Evolutionary conservation across 2,113 vertebrate genomes (phyloP).

Genomic region (Helogale parvula): DNA sequence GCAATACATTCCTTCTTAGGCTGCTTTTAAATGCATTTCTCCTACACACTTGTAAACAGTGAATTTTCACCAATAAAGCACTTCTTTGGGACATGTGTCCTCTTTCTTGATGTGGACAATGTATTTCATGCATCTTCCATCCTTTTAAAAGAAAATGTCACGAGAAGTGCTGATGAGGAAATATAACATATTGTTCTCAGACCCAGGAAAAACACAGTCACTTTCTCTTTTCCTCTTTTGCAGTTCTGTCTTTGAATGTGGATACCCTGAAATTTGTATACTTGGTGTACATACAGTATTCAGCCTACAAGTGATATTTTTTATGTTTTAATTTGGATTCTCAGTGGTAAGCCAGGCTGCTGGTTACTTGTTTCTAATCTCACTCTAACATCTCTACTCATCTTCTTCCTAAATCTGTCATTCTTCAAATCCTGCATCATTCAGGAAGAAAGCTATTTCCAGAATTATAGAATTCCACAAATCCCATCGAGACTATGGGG

Average conservation of each 20-base stretch:
- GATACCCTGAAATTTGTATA: not conserved
- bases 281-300: not conserved
- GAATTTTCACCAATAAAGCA: constrained; percentile 12
- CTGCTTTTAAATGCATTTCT: constrained; percentile 44
- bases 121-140: not conserved
- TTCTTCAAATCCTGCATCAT: not conserved
- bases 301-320: not conserved
- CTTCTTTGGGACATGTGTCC: not conserved
- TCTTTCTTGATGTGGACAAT: not conserved
- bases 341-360: not conserved
- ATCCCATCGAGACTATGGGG: not conserved
- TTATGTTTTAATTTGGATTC: not conserved
- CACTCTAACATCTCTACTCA: not conserved
- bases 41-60: not conserved
- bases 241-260: not conserved
- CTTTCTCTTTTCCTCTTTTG: not conserved
- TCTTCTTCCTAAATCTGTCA: not conserved
- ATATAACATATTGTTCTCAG: not conserved
- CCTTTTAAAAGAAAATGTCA: not conserved
- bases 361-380: not conserved
- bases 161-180: not conserved
- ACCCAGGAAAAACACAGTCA: not conserved
- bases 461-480: not conserved
- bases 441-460: constrained; percentile 10
- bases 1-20: not conserved